Evolutionary conservation across 2,888 invertebrate species (phyloP).

Genomic region (Rhabditoides inermis): DNA sequence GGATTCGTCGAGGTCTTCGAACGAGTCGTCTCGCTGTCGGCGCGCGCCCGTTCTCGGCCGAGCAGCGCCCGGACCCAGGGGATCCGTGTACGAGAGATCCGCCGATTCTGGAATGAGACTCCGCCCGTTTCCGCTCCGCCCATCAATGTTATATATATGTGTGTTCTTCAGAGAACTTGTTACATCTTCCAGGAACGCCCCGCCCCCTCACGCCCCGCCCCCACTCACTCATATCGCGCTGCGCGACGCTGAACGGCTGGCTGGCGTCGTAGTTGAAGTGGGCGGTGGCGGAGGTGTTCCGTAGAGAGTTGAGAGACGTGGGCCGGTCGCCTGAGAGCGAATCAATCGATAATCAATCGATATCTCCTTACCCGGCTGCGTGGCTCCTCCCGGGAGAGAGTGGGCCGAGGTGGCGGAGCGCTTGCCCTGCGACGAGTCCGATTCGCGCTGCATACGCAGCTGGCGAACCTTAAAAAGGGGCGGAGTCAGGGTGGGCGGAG

Average conservation of each 20-base stretch:
- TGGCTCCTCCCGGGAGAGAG: conserved; percentile 17
- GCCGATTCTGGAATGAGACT: conserved; percentile 19
- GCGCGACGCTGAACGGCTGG: conserved; percentile 26
- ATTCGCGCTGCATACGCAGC: conserved; percentile 24
- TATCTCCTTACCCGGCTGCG: conserved; percentile 3
- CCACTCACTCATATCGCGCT: conserved; percentile 28
- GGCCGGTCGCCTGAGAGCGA: conserved; percentile 16
- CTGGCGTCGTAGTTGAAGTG: conserved; percentile 15
- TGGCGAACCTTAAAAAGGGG: conserved; percentile 14
- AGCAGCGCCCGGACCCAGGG: conserved; percentile 55
- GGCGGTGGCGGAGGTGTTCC: conserved; percentile 17
- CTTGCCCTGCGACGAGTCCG: conserved; percentile 44
- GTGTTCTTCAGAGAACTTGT: not conserved
- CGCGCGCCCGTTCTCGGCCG: conserved; percentile 54
- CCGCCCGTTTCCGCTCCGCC: not conserved
- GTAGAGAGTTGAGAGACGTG: conserved; percentile 16
- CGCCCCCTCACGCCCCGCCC: not conserved
- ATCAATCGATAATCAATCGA: not conserved
- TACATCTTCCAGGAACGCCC: not conserved
- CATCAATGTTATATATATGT: not conserved
- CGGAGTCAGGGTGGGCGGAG: not conserved
- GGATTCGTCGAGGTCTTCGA: conserved; percentile 69
- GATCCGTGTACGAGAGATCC: conserved; percentile 55
- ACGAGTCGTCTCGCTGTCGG: conserved; percentile 64
- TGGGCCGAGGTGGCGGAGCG: conserved; percentile 38